Evolutionary conservation across 2,797 vertebrate genomes (phyloP).

Genomic region (Rhynchonycteris naso): DNA sequence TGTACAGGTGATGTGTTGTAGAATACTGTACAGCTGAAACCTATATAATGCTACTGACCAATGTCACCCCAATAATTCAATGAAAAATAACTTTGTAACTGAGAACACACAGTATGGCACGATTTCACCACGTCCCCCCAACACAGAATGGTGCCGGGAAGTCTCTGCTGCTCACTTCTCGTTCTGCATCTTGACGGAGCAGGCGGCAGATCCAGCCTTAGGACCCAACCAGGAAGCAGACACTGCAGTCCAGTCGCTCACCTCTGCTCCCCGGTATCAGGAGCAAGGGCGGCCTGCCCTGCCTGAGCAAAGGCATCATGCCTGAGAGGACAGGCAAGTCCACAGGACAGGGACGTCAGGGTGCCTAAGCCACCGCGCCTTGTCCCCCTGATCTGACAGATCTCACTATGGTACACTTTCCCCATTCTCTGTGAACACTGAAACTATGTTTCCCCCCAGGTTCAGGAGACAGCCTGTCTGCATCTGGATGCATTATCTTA

Average conservation of each 20-base stretch:
- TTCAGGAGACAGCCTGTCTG: neutral
- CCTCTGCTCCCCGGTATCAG: neutral
- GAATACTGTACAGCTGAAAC: too few species aligned
- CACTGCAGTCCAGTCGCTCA: neutral
- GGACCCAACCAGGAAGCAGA: neutral
- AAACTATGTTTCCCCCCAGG: neutral
- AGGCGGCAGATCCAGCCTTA: neutral
- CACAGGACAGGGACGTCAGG: rapidly evolving
- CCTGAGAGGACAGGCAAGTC: neutral
- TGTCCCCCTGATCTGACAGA: neutral
- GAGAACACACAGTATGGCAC: neutral
- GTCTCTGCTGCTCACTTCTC: neutral
- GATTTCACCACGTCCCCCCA: neutral
- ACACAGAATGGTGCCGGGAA: neutral
- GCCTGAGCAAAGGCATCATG: neutral
- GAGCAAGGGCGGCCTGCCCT: neutral
- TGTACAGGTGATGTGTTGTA: too few species aligned
- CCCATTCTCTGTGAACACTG: neutral
- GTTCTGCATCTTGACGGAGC: neutral
- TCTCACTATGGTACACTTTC: neutral
- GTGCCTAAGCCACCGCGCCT: neutral
- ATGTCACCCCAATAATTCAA: too few species aligned
- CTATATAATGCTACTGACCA: too few species aligned
- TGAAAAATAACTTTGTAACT: neutral
- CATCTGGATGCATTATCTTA: neutral